Conservation (phyloP, 2,797 vertebrate species). For the Ctenopoma kingsleyae region DNA sequence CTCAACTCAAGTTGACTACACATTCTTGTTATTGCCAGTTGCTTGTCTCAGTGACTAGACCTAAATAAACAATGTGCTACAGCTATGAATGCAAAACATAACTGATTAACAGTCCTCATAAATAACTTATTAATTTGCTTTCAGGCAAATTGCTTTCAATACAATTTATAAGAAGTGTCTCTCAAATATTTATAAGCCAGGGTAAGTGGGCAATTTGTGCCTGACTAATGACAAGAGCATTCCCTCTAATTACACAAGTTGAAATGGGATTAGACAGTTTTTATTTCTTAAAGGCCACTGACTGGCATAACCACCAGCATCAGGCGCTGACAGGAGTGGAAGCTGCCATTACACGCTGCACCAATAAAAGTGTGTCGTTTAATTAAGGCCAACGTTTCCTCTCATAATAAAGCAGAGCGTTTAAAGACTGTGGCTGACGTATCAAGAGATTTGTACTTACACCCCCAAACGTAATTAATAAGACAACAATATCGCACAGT, state of each 20-base stretch:
- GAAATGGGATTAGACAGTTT: constrained; percentile 72
- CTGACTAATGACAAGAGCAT: constrained; percentile 64
- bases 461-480: constrained; percentile 75
- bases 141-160: constrained; percentile 67
- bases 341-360: constrained; percentile 38
- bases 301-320: constrained; percentile 47
- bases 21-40: neutral
- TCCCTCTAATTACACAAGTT: constrained; percentile 76
- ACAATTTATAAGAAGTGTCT: constrained; percentile 59
- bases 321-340: constrained; percentile 47
- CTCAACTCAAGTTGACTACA: neutral
- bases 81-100: constrained; percentile 35
- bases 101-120: constrained; percentile 67
- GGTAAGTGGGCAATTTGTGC: constrained; percentile 68
- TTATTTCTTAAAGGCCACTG: constrained; percentile 54
- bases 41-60: constrained; percentile 16
- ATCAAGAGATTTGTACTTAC: constrained; percentile 71
- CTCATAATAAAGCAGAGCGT: constrained; percentile 58
- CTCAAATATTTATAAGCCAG: constrained; percentile 68
- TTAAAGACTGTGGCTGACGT: constrained; percentile 50
- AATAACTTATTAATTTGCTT: constrained; percentile 75
- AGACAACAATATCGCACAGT: constrained; percentile 65
- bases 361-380: constrained; percentile 74
- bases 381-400: constrained; percentile 68
- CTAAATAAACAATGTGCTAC: constrained; percentile 10